phyloP scores from a whole-genome alignment of 2,797 vertebrate genomes.

The Silurus lanzhouensis region DNA sequence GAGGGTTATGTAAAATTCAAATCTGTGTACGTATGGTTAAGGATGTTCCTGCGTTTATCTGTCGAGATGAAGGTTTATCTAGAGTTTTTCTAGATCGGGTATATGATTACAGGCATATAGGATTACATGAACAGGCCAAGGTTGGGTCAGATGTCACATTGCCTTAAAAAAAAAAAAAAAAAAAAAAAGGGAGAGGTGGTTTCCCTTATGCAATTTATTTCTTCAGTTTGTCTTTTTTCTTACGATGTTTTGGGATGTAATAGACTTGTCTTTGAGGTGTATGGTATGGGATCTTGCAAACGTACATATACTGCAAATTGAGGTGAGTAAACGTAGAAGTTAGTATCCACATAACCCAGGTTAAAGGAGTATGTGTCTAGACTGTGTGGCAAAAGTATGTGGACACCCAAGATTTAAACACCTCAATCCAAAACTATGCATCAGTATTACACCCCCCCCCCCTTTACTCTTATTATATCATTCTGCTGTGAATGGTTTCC shows the following conservation, averaged over 20 bases:
- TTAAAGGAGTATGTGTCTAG: not conserved
- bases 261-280: not conserved
- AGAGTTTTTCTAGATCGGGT: not conserved
- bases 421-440: too few relatives aligned
- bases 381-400: not conserved
- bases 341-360: not conserved
- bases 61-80: slow-evolving; percentile 9
- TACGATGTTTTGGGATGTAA: not conserved
- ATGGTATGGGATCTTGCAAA: not conserved
- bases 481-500: not conserved
- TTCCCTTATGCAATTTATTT: slow-evolving; percentile 17
- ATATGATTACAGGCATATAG: not conserved
- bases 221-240: slow-evolving; percentile 9
- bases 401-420: not conserved
- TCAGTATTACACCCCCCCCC: not conserved
- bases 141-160: slow-evolving; percentile 29
- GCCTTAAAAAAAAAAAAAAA: slow-evolving; percentile 40
- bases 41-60: not conserved
- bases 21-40: slow-evolving; percentile 9
- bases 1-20: not conserved
- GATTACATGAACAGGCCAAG: not conserved
- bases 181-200: not conserved
- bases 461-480: not conserved
- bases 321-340: not conserved
- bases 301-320: not conserved